Base-by-base conservation (phyloP, 2,797 vertebrate species). In the Lophura swinhoii region DNA sequence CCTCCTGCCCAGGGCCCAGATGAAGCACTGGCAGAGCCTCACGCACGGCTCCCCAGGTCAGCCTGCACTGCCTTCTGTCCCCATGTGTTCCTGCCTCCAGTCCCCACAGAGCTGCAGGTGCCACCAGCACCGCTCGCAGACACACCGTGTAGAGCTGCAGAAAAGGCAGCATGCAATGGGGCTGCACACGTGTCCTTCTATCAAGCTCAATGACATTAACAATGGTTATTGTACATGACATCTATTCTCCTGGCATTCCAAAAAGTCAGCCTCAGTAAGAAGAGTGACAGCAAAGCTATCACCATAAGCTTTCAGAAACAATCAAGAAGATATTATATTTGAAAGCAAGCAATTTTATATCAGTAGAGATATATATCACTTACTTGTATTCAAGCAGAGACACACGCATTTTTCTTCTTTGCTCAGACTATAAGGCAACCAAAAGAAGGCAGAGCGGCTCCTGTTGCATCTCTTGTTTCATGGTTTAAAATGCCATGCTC, bases 401-500 rank as follows among this genome's bases (percentile, higher is more conserved):
- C 5, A 48, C 60, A 26, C 4, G 13, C 16, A 49, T 64, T 24
- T 83, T 88, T 69, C 91, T 68, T 37, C 70, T 6, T 33, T 46
- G 26, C 66, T 95, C 53, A 74, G 90, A 37, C 69, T 60, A 28
- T 8, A 68, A 22, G 31, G 80, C 41, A 74, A 29, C 41, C 24
- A 46, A 88, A 90, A 46, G 51, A 81, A 78, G 66, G 69, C 75
- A 81, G 73, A 78, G 12, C 70, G 88, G 91, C 91, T 97, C 95
- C 94, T 95, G 84, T 81, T 83, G 93, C 88, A 85, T 91, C 81
- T 95, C 95, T 93, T 53, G 15, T 81, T 84, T 78, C 33, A 59
- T 6, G 83, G 90, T 90, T 93, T 74, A 76, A 87, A 94, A 87
- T 31, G 80, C 91, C 78, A 55, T 55, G 68, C 29, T 79, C 79